Base-by-base conservation (phyloP, 2,888 invertebrate species). In the Monoplex corrugatus region DNA sequence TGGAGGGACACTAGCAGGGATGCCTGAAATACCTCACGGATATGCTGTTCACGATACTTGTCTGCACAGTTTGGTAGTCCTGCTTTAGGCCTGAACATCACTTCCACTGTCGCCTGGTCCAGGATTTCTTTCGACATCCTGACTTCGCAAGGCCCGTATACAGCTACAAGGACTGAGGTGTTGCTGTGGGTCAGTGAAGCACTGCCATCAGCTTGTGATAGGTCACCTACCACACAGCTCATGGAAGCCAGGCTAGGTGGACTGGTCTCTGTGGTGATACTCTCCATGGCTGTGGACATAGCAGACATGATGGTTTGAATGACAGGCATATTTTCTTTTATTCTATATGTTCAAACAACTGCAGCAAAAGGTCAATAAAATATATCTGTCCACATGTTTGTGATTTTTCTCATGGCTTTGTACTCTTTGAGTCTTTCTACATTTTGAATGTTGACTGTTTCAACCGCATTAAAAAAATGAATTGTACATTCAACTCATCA, bases 81-180 rank as follows among this genome's bases (percentile, higher is more conserved):
- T 87, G 97, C 97, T 96, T 98, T 98, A 5, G 98, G 97, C 90
- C 97, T 97, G 95, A 97, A 98, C 82, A 97, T 96, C 43, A 98
- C 97, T 95, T 98, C 98, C 13, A 98, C 96, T n/a, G 97, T 97
- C 0, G 98, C 97, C 95, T 97, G 98, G 92, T 98, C 98, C 87
- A 98, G 97, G 92, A 97, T 97, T 93, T 98, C 97, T 95, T 97
- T 98, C 91, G 97, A 97, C 92, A 97, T 96, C 96, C 97, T 98
- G 0, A 97, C 97, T 96, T 98, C 98, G 23, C 92, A 96, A 0
- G 98, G 98, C 0, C 98, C 98, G 96, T 98, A 98, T 63, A 98
- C 97, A 91, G 98, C 98, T 1, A 97, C 97, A 75, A 98, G 95
- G 0, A 98, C 97, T 85, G 97, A 97, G 32, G 98, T 98, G 91